Conservation (phyloP, 37 sponge, comb jelly and placozoan genomes). For the Beroe ovata region DNA sequence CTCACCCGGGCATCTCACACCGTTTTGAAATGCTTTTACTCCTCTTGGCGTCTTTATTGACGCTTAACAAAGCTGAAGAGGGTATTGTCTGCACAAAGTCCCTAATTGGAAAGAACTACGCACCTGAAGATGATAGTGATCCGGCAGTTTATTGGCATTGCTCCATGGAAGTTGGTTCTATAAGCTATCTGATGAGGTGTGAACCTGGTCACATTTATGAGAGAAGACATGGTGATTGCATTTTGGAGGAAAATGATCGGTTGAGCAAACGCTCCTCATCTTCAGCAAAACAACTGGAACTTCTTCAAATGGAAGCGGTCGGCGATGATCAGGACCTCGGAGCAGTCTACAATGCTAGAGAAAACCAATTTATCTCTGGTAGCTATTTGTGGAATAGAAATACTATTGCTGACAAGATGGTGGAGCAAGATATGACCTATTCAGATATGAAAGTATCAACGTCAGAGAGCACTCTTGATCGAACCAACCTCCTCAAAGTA, state of each 20-base stretch:
- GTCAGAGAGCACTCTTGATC: background rate
- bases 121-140: background rate
- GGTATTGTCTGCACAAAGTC: background rate
- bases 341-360: constrained; percentile 28
- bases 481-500: background rate
- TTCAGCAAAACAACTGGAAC: background rate
- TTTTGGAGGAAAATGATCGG: background rate
- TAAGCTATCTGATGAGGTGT: background rate
- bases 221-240: background rate
- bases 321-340: background rate
- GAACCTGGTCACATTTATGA: background rate
- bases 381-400: background rate
- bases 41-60: background rate
- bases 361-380: background rate
- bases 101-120: background rate
- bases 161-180: background rate
- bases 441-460: constrained; percentile 1
- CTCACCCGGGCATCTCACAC: too few relatives aligned
- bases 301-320: background rate
- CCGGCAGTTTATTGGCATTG: constrained; percentile 1
- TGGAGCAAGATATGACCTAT: background rate
- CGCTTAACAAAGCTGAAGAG: background rate
- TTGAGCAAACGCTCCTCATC: background rate
- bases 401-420: background rate
- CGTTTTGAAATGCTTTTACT: background rate